Conservation (phyloP, 2,797 vertebrate species). For the Tinamus major region DNA sequence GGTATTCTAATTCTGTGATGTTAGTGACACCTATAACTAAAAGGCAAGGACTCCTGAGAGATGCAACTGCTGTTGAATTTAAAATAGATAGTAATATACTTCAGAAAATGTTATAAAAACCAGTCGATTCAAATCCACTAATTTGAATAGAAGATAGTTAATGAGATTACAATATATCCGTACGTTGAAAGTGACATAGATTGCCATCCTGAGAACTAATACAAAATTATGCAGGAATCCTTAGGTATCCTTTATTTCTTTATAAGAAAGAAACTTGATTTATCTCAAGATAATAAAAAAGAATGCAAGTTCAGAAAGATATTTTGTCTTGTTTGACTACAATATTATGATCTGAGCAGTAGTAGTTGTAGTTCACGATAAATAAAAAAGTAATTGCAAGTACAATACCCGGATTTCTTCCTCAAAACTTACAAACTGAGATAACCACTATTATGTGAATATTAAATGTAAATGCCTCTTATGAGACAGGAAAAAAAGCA, state of each 20-base stretch:
- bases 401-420: not conserved
- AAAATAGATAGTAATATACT: not conserved
- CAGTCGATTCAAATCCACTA: not conserved
- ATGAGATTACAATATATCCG: not conserved
- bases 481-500: not conserved
- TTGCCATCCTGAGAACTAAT: not conserved
- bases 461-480: not conserved
- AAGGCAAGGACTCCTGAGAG: not conserved
- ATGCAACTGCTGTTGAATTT: not conserved
- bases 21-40: not conserved
- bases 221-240: not conserved
- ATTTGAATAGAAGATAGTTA: not conserved
- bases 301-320: not conserved
- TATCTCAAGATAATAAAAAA: not conserved
- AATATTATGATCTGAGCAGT: not conserved
- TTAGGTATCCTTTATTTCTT: not conserved
- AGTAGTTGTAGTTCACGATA: not conserved
- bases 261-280: not conserved
- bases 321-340: not conserved
- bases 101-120: not conserved
- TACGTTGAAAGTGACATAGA: not conserved
- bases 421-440: not conserved
- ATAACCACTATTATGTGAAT: not conserved
- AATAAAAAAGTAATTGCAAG: not conserved
- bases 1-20: not conserved